Evolutionary conservation across 1,140 invertebrate species (phyloP), one percentile per base, ranked within the genome.

Genomic region (Zaprionus gabonicus): DNA sequence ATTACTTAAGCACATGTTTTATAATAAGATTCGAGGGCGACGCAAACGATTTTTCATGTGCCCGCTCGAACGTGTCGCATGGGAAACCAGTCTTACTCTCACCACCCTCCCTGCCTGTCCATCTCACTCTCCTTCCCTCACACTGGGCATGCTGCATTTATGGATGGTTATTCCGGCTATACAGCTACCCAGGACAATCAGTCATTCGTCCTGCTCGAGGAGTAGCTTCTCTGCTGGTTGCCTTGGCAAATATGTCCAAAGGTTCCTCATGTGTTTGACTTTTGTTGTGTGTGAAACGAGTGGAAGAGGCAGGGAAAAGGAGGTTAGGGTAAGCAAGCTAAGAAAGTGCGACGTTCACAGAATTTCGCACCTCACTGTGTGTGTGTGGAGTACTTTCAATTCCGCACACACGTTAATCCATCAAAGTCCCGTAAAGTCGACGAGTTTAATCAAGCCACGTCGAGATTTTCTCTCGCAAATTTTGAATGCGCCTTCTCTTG

Each of bases 261-360:
- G 73, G 77, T 73, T 70, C 75, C 60, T 76, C 77, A 79, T 82
- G 82, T 79, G 82, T 66, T 88, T 88, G 85, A 88, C 74, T 88
- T 83, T 80, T 83, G 82, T 81, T 84, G 81, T 62, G 49, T 36
- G 38, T 36, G 38, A 71, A 31, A 36, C 28, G 27, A 17, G 38
- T 64, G 49, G 59, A 31, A 23, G 12, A 4, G 3, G 27, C 6
- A n/a, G 12, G 5, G 5, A 2, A 7, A 10, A 10, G 31, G 9
- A 10, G 9, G 31, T 34, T 34, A 34, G 9, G 31, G 9, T 10
- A 13, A 1, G 31, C 10, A 46, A 44, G n/a, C 46, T 46, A 59
- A 68, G 66, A 59, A 69, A 62, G 44, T 65, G 65, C 59, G 63
- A 31, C 67, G 46, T 80, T 56, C 72, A 71, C 65, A 83, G 23